Evolutionary conservation across 1,140 invertebrate species (phyloP).

Genomic region (Phymorhynchus buccinoides): DNA sequence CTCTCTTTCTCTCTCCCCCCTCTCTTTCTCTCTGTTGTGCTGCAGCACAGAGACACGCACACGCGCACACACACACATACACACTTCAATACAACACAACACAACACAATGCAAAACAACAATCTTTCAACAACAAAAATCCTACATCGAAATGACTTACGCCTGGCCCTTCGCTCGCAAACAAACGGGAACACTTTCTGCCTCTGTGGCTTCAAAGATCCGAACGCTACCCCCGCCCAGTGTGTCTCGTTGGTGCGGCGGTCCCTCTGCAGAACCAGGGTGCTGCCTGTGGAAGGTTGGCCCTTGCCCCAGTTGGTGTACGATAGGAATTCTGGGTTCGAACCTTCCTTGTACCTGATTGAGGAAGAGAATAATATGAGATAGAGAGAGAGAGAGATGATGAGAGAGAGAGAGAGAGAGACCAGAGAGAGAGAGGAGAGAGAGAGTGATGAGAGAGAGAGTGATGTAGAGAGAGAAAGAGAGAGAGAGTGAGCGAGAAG

Average conservation of each 20-base stretch:
- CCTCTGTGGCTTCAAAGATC: constrained; percentile 54
- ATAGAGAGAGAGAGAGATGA: no score
- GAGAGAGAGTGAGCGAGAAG: no score
- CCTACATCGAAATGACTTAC: constrained; percentile 48
- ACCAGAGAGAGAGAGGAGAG: no score
- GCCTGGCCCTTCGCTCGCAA: constrained; percentile 61
- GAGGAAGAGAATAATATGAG: neutral
- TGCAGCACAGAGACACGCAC: neutral
- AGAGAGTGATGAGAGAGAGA: no score
- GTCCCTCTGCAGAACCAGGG: constrained; percentile 49
- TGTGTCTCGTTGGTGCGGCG: constrained; percentile 44
- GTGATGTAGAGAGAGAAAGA: no score
- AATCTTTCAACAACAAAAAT: neutral
- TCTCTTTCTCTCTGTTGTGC: no score
- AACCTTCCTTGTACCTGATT: constrained; percentile 28
- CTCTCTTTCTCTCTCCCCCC: no score
- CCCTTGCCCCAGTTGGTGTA: constrained; percentile 56
- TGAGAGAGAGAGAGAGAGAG: no score
- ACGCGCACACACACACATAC: neutral
- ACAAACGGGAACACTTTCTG: constrained; percentile 59
- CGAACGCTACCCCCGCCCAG: constrained; percentile 61
- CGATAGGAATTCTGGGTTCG: constrained; percentile 41
- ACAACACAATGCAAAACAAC: neutral
- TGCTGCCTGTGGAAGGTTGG: constrained; percentile 49
- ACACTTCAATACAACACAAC: neutral